Base-by-base conservation (phyloP, 2,888 invertebrate genomes). In the Helleia helle region DNA sequence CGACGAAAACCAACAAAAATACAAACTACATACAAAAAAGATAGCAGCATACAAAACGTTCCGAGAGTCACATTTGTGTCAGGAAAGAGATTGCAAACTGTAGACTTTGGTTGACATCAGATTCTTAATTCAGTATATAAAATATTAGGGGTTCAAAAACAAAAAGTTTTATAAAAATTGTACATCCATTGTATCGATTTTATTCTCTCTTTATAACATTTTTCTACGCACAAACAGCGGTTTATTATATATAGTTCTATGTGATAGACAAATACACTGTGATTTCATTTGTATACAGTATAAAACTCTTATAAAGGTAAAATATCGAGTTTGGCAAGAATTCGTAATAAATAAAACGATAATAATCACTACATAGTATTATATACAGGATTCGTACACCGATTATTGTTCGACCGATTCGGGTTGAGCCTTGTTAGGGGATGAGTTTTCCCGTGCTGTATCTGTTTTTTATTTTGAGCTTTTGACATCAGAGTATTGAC, bases 371-470 rank as follows among this genome's bases (percentile, higher is more conserved):
- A 94, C 94, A 94, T 94, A 67, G 94, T 94, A 87, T 94, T 94
- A 85, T 93, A 94, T 77, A 94, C 92, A 66, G 92, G 89, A 86
- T 93, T 91, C 79, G 92, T 92, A 80, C 88, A 87, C 81, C 88
- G 39, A 13, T 18, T 81, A 72, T 76, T 83, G 69, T 83, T 91
- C 88, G 83, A 90, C 86, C 92, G 90, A 74, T 88, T 90, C 76
- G 91, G 87, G 83, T 91, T 91, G 76, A 96, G 88, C 88, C 92
- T 92, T 62, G 95, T 91, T 65, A 96, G 87, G 54, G 96, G 96
- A 87, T 96, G 96, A 62, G 93, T 95, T 79, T 94, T 94, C 58
- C 96, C 96, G 71, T 94, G 95, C 73, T 96, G 95, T 65, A 91
- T 89, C 76, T 93, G 93, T 76, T 93, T 90, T 74, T 93, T 93